These are phyloP conservation scores for Sula dactylatra DNA, from an alignment of 2,113 vertebrate genomes.

Conservation along the genomic window DNA sequence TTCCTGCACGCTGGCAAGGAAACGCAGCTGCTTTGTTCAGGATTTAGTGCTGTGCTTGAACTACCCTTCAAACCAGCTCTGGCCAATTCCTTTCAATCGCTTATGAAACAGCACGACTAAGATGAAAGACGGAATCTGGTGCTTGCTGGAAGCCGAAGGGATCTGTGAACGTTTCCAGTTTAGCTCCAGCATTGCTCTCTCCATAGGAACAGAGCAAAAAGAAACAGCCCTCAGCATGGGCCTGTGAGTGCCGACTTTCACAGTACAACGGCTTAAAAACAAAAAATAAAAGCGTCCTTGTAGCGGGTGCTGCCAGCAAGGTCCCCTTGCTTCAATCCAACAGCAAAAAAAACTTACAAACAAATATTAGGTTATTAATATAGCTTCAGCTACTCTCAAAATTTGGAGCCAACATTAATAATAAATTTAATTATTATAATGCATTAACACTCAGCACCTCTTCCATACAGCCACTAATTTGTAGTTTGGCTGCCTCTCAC, in stretches of 20 bases:
- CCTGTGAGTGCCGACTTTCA: neutral
- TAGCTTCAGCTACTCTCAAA: neutral
- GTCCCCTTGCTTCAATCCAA: neutral
- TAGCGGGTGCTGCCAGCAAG: neutral
- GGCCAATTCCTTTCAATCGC: neutral
- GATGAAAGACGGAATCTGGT: neutral
- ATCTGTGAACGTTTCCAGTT: neutral
- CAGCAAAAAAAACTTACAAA: neutral
- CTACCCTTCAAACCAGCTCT: neutral
- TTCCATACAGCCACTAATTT: neutral
- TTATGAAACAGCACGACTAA: neutral
- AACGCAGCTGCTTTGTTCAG: neutral
- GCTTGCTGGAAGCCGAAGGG: neutral
- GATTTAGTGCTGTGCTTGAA: neutral
- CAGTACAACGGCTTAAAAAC: neutral
- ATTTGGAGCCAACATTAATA: neutral
- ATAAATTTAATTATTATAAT: neutral
- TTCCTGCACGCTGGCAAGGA: neutral
- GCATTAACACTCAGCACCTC: neutral
- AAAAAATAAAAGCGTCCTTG: neutral
- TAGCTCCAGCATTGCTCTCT: slow-evolving; percentile 3
- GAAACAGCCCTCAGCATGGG: neutral
- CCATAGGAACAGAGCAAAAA: slow-evolving; percentile 9
- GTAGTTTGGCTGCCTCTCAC: neutral
- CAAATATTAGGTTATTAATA: neutral